A percentile compares a stretch with the other conserved stretches of the same genome.
Evolutionary conservation across 2,888 invertebrate genomes (phyloP).

Genomic region (Nemapogon koenigi): DNA sequence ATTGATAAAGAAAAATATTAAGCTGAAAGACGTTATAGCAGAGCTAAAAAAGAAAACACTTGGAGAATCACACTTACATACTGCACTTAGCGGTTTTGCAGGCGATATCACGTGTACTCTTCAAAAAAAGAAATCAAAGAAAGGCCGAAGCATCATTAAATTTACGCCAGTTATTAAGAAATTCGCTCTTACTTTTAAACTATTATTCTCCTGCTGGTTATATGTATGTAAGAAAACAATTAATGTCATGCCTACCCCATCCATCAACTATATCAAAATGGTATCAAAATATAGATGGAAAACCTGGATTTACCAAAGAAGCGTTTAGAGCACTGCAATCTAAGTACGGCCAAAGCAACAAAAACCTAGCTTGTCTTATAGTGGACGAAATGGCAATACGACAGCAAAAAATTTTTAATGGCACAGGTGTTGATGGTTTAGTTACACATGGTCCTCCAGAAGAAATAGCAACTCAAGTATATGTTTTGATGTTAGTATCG

Average conservation of each 20-base stretch:
- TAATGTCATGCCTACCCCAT: constrained; percentile 24
- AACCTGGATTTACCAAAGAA: constrained; percentile 24
- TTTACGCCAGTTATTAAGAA: background rate
- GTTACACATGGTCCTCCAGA: constrained; percentile 2
- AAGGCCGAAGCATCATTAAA: background rate
- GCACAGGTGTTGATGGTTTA: constrained; percentile 6
- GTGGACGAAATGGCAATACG: constrained; percentile 16
- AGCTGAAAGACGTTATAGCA: too few species aligned
- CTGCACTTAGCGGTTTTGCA: too few species aligned
- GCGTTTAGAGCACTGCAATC: constrained; percentile 18
- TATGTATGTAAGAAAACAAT: constrained; percentile 25
- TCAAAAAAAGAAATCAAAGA: too few species aligned
- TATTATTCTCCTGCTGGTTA: constrained; percentile 28
- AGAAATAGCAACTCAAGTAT: background rate
- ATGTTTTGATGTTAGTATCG: background rate
- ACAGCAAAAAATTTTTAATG: constrained; percentile 14
- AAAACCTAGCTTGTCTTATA: constrained; percentile 13
- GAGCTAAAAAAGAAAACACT: too few species aligned
- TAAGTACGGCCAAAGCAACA: constrained; percentile 14
- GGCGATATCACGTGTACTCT: too few species aligned
- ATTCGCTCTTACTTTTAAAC: too few species aligned
- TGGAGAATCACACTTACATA: too few species aligned
- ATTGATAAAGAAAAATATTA: too few species aligned
- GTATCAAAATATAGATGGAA: constrained; percentile 23
- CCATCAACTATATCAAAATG: constrained; percentile 24